These are phyloP conservation scores for Erithacus rubecula DNA, from an alignment of 2,797 vertebrate genomes.

Conservation along the genomic window DNA sequence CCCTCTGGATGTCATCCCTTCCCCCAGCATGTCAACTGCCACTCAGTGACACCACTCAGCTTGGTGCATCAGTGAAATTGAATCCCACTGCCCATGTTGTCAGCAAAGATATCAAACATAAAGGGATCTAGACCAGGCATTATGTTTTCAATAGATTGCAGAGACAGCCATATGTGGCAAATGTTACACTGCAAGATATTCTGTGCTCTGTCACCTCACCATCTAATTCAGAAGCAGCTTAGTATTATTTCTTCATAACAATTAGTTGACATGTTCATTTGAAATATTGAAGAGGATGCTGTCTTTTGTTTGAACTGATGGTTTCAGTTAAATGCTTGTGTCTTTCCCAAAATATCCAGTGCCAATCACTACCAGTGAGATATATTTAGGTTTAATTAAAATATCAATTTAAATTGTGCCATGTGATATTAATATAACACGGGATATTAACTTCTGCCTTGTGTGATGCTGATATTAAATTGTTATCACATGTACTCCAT, in stretches of 20 bases:
- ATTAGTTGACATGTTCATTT: background rate
- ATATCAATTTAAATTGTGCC: background rate
- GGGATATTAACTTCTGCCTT: background rate
- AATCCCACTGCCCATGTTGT: background rate
- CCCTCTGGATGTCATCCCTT: background rate
- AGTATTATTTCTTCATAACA: background rate
- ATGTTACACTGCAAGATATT: background rate
- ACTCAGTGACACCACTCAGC: background rate
- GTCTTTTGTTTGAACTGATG: background rate
- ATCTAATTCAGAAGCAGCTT: background rate
- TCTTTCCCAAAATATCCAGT: background rate
- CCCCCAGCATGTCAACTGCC: background rate
- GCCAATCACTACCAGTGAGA: background rate
- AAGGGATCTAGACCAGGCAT: background rate
- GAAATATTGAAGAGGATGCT: background rate
- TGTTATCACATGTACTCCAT: slow-evolving; percentile 7
- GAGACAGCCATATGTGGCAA: background rate
- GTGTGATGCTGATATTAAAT: slow-evolving; percentile 14
- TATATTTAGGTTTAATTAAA: slow-evolving; percentile 40
- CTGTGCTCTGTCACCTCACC: background rate
- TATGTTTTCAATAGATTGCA: background rate
- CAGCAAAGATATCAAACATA: background rate
- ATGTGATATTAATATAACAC: slow-evolving; percentile 20
- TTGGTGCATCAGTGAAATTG: background rate
- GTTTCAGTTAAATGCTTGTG: background rate